phyloP scores from a whole-genome alignment of 1,140 invertebrate genomes.

The Bombus consobrinus region DNA sequence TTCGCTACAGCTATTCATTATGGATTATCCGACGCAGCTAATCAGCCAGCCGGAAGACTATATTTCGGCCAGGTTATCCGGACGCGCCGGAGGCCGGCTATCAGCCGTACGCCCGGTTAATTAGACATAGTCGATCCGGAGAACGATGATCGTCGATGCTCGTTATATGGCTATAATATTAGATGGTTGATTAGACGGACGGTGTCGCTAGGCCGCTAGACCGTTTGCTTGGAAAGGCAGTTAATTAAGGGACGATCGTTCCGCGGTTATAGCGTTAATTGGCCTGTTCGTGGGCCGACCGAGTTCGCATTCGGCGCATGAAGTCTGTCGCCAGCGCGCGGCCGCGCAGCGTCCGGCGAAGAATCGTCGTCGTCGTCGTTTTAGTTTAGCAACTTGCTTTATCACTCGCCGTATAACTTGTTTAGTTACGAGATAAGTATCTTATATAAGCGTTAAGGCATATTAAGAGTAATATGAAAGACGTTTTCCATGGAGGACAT shows the following conservation, averaged over 20 bases:
- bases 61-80: neutral
- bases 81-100: neutral
- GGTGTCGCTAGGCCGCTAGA: neutral
- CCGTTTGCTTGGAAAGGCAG: neutral
- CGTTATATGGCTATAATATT: neutral
- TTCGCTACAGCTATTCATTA: conserved; percentile 40
- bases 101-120: neutral
- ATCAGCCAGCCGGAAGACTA: conserved; percentile 25
- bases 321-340: too few relatives aligned
- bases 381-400: too few relatives aligned
- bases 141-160: neutral
- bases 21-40: conserved; percentile 35
- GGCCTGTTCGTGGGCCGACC: neutral
- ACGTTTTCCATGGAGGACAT: too few relatives aligned
- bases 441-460: too few relatives aligned
- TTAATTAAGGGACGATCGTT: neutral
- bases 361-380: too few relatives aligned
- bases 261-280: neutral
- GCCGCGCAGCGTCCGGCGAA: too few relatives aligned
- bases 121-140: neutral
- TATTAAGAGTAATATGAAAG: rapidly evolving
- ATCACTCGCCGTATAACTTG: too few relatives aligned
- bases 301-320: too few relatives aligned
- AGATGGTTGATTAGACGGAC: neutral
- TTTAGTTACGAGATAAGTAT: too few relatives aligned